Base-by-base conservation (phyloP, 2,888 invertebrate genomes). In the Microctonus aethiopoides region DNA sequence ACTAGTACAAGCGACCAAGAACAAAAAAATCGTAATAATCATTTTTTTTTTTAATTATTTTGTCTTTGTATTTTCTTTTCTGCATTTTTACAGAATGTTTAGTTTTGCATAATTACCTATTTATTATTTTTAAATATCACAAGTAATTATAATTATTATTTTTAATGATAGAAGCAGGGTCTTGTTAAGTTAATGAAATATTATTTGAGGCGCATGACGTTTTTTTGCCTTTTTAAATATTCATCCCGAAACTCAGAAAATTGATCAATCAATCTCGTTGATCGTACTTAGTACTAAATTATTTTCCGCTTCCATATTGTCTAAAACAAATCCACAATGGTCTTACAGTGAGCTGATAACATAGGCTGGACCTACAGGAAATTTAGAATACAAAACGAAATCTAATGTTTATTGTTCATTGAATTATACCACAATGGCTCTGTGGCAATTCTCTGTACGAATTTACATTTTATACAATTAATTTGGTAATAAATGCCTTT, bases 401-500 rank as follows among this genome's bases (percentile, higher is more conserved):
- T 46, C n/a, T 51, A 56, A 77, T 76, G 77, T 80, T 71, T 0
- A 80, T 78, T 79, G 78, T 81, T 77, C 77, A 76, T 79, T 80
- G 74, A 77, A 80, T 80, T 84, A 79, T 83, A 81, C 76, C 82
- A 78, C 78, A 74, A 77, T n/a, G 4, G 16, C 46, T 46, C 76
- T 71, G 77, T 79, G 76, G 77, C 74, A 75, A 78, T 82, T 78
- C 76, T 83, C 82, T 82, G 79, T 82, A 84, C 80, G 75, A 77
- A 81, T 83, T 81, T 84, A 83, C 76, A 81, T 85, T 86, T 86
- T 85, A 83, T 85, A 86, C 78, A 75, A 83, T 84, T 81, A 81
- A 83, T 84, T 84, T 85, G 79, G 79, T 85, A 84, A 85, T 85
- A 83, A 80, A 82, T 75, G 79, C 75, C 75, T 79, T 81, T 70